Base-by-base conservation (phyloP, 1,140 invertebrate species). In the Plutomurus gul region DNA sequence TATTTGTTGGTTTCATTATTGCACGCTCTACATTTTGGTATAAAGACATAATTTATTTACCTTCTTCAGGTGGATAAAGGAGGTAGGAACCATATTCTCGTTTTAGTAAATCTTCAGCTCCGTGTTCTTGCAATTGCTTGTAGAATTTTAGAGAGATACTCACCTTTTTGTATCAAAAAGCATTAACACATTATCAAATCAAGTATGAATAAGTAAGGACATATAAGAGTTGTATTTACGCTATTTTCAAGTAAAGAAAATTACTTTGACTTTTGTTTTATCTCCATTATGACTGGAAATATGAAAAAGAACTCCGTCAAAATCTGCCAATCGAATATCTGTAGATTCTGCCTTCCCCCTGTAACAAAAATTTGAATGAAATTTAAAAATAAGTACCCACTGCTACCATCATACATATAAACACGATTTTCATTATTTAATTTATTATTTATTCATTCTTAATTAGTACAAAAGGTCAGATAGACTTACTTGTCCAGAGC, bases 131-230 rank as follows among this genome's bases (percentile, higher is more conserved):
- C 84, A 99, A 91, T 88, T 99, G 95, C 88, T 97, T 96, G 89
- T 97, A 99, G 89, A 99, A 99, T 89, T 99, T 99, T 79, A 99
- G 89, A 84, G 96, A 93, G 88, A 99, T 99, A 90, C 97, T 99
- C 87, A 97, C 92, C 95, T 98, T 86, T 51, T 11, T 49, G 82
- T 92, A 89, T 51, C 84, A 49, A 56, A 47, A 81, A 81, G 22
- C 6, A 60, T 22, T 22, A 25, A 60, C 5, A 27, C 5, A 60
- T 27, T 11, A 60, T 60, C 27, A n/a, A 60, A 40, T 18, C 16
- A 33, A 16, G 10, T 73, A 16, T 47, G 27, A 40, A 73, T 74
- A 3, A 30, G 33, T 43, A 10, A 43, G n/a, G n/a, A n/a, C n/a
- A n/a, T n/a, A n/a, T n/a, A n/a, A n/a, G n/a, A n/a, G n/a, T n/a